Conservation (phyloP, 2,797 vertebrate genomes). For the Fringilla coelebs region DNA sequence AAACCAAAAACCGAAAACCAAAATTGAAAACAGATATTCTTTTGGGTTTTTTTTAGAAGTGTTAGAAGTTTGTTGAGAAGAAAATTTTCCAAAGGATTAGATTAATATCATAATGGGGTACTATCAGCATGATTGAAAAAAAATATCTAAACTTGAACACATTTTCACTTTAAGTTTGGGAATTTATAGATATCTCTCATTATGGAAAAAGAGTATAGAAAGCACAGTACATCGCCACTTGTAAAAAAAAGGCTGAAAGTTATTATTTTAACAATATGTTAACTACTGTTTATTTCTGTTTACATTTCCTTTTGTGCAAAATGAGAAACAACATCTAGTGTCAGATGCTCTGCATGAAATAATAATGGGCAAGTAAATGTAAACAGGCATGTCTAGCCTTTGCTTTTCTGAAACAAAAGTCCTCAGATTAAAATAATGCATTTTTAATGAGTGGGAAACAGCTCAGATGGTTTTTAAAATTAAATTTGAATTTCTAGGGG, state of each 20-base stretch:
- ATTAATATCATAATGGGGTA: not conserved
- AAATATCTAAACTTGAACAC: not conserved
- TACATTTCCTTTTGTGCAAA: not conserved
- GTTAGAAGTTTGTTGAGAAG: not conserved
- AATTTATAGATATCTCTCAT: not conserved
- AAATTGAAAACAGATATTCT: not conserved
- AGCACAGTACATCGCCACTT: accelerated
- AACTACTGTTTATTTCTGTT: not conserved
- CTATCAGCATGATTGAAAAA: not conserved
- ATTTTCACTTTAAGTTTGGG: not conserved
- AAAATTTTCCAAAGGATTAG: not conserved
- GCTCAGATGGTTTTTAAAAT: not conserved
- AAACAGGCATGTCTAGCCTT: not conserved
- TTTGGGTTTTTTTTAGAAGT: not conserved
- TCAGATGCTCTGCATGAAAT: not conserved
- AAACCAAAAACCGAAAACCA: accelerated
- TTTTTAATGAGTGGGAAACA: not conserved
- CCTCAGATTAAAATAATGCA: not conserved
- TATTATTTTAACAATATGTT: not conserved
- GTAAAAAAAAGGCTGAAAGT: not conserved
- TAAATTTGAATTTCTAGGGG: not conserved
- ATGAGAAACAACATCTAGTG: not conserved
- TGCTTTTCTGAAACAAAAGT: slow-evolving; percentile 1
- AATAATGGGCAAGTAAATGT: slow-evolving; percentile 14
- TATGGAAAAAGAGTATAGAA: not conserved